Percentiles rank a stretch among this genome's conserved stretches.
Evolutionary conservation across 2,113 vertebrate species (phyloP).

Genomic region (Grus americana): DNA sequence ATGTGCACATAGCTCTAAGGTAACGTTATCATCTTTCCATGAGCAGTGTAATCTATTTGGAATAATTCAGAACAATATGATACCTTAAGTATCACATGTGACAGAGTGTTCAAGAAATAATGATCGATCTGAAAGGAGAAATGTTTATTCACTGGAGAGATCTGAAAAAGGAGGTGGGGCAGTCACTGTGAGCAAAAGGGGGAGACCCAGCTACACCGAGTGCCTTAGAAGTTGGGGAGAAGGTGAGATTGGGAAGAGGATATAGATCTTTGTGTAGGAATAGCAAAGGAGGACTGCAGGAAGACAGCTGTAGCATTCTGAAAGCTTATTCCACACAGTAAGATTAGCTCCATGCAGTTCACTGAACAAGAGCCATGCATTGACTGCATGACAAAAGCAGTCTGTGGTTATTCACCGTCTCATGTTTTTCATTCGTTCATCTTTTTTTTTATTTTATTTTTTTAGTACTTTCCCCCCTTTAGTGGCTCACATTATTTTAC

Average conservation of each 20-base stretch:
- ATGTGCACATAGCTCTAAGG: neutral
- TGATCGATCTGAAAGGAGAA: neutral
- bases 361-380: constrained; percentile 4
- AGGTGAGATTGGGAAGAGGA: neutral
- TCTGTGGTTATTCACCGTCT: neutral
- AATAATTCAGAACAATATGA: neutral
- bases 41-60: accelerated
- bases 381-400: neutral
- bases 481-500: constrained; percentile 26
- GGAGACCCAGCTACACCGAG: neutral
- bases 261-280: neutral
- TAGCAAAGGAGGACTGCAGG: neutral
- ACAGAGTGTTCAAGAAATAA: neutral
- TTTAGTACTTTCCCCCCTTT: neutral
- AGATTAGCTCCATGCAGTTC: neutral
- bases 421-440: neutral
- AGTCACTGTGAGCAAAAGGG: neutral
- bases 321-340: neutral
- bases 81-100: neutral
- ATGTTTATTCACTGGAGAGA: neutral
- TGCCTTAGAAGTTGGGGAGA: neutral
- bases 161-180: neutral
- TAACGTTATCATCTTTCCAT: neutral
- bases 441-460: neutral
- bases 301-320: neutral